Evolutionary conservation across 2,888 invertebrate genomes (phyloP), one percentile per base, ranked within the genome.

Genomic region (Yponomeuta plumbellus): DNA sequence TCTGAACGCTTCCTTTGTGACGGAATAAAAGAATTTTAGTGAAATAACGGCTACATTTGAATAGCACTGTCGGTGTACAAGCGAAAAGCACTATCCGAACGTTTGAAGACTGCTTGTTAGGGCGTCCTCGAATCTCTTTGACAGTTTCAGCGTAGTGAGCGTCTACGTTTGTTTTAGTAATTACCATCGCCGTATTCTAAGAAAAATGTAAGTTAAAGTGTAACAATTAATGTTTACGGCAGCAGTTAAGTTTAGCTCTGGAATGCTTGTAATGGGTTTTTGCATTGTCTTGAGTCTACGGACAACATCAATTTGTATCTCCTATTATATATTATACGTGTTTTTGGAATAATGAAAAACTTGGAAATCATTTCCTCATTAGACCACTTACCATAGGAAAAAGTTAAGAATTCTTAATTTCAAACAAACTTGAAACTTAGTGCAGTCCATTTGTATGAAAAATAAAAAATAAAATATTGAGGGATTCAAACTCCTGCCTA

Each of bases 21-120:
- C 71, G 70, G 72, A 71, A 78, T 81, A 82, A 83, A 85, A 77
- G 80, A 81, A 82, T 85, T 86, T 80, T 74, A 72, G 71, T 74
- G 76, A 79, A 80, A 80, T 80, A 80, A 80, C 76, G 73, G 72
- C 69, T 71, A 73, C 75, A 74, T 85, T 80, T 84, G 80, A 80
- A 81, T 84, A 76, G 71, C 69, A 69, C 68, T 61, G 56, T 34
- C 57, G 22, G 57, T 26, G 23, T 26, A 56, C 26, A n/a, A 61
- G 58, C 8, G 58, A 58, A 58, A 58, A 20, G 58, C 44, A 52
- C 44, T 52, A 52, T 17, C 44, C 44, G 17, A 52, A 17, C 44
- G 44, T 52, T 52, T 52, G 44, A 17, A 52, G 44, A 52, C 44
- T 17, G 44, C 44, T 52, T 52, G 44, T 52, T 52, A 52, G 44